phyloP scores from a whole-genome alignment of 2,888 invertebrate species.

The Scaptomyza flava region DNA sequence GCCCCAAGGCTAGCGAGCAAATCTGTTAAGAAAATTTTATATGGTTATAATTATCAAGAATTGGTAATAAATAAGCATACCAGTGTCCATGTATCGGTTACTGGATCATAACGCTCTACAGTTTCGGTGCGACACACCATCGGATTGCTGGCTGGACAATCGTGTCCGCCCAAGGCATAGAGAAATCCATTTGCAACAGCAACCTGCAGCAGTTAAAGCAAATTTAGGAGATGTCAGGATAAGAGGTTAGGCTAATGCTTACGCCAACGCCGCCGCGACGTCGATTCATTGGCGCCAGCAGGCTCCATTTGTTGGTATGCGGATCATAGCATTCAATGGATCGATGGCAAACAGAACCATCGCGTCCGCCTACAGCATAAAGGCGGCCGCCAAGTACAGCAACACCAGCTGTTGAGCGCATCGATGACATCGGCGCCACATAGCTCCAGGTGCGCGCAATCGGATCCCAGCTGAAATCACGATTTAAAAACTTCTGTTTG shows the following conservation, averaged over 20 bases:
- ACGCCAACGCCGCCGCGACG: conserved; percentile 95
- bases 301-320: conserved; percentile 90
- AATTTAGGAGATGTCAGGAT: not conserved
- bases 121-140: conserved; percentile 93
- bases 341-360: conserved; percentile 94
- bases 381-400: conserved; percentile 93
- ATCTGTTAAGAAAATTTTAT: conserved; percentile 82
- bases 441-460: conserved; percentile 94
- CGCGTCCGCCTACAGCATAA: conserved; percentile 96
- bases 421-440: conserved; percentile 95
- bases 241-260: conserved; percentile 65
- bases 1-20: conserved; percentile 91
- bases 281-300: conserved; percentile 94
- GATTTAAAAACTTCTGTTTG: not conserved
- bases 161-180: conserved; percentile 97
- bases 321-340: conserved; percentile 95
- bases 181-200: conserved; percentile 94
- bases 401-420: conserved; percentile 94
- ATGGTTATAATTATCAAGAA: not conserved
- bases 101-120: conserved; percentile 93
- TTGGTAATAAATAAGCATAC: conserved; percentile 70
- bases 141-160: conserved; percentile 95
- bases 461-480: conserved; percentile 91
- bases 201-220: conserved; percentile 83
- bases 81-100: conserved; percentile 94